Evolutionary conservation across 2,113 vertebrate species (phyloP).

Genomic region (Lasiurus borealis): DNA sequence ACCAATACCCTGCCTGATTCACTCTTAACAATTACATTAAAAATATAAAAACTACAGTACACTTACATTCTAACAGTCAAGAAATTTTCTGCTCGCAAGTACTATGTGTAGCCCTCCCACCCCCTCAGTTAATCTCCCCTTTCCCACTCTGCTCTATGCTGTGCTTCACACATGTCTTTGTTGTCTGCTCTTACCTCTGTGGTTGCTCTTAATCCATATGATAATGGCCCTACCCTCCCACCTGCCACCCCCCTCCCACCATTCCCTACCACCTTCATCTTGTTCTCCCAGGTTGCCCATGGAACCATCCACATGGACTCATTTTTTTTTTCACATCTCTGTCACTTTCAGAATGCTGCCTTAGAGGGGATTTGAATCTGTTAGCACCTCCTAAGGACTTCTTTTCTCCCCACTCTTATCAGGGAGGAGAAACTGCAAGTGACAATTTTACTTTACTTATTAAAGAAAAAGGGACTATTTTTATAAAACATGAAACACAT

Average conservation of each 20-base stretch:
- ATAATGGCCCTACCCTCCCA: background rate
- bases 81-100: background rate
- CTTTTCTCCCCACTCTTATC: background rate
- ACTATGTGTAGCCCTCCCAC: background rate
- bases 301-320: background rate
- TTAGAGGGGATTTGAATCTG: background rate
- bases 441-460: background rate
- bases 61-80: background rate
- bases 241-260: accelerated
- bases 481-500: background rate
- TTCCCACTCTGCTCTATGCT: background rate
- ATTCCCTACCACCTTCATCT: no score
- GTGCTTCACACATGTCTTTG: background rate
- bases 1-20: background rate
- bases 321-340: background rate
- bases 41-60: background rate
- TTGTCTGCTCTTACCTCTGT: background rate
- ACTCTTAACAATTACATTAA: background rate
- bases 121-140: background rate
- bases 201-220: background rate
- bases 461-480: background rate
- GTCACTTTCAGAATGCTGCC: background rate
- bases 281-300: background rate
- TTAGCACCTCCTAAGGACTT: background rate
- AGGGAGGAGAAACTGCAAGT: background rate